These are phyloP conservation scores for Listronotus oregonensis DNA, from an alignment of 1,140 invertebrate species.

Conservation along the genomic window DNA sequence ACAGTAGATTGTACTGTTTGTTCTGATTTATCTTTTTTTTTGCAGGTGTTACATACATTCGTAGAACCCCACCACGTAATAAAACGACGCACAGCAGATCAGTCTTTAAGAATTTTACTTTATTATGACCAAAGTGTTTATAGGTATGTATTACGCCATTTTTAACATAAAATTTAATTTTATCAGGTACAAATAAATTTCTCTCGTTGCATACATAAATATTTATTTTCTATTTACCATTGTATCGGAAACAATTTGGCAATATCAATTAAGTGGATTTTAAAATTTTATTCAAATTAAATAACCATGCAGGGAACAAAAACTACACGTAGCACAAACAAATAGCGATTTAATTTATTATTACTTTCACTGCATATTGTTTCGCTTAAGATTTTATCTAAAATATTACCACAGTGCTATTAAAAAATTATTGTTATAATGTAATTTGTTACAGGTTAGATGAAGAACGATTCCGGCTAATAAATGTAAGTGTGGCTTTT, in stretches of 20 bases:
- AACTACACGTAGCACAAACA: neutral
- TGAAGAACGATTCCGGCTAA: slow-evolving; percentile 77
- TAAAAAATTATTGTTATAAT: neutral
- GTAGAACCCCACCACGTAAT: slow-evolving; percentile 78
- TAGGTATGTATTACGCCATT: slow-evolving; percentile 64
- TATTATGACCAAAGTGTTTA: slow-evolving; percentile 90
- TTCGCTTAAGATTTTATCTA: slow-evolving; percentile 1
- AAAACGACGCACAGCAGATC: slow-evolving; percentile 81
- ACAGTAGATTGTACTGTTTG: no score
- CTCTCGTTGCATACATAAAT: neutral
- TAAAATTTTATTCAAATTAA: no score
- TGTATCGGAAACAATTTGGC: neutral
- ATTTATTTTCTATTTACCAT: neutral
- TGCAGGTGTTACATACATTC: slow-evolving; percentile 82
- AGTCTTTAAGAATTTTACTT: slow-evolving; percentile 85
- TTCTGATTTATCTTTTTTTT: slow-evolving; percentile 16
- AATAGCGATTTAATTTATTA: neutral
- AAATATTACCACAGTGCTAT: neutral
- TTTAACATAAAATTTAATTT: neutral
- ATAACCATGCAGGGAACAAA: no score
- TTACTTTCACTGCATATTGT: slow-evolving; percentile 9
- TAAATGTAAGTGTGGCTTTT: slow-evolving; percentile 75
- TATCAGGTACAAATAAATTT: neutral
- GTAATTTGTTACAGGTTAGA: slow-evolving; percentile 72
- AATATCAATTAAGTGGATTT: no score